Evolutionary conservation across 2,888 invertebrate species (phyloP).

Genomic region (Tridacna gigas): DNA sequence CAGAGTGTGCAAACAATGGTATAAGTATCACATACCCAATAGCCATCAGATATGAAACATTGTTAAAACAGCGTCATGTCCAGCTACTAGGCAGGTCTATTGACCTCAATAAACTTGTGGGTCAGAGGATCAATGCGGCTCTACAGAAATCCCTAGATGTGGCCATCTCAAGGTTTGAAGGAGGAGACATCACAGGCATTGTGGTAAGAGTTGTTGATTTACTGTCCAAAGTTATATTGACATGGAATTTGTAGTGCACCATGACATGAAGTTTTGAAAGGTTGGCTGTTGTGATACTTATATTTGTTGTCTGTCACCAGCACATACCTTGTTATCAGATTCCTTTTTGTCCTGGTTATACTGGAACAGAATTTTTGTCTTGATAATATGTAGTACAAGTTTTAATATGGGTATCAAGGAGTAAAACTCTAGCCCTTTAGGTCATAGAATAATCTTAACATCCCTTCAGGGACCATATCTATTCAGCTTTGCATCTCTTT

Average conservation of each 20-base stretch:
- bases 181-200: slow-evolving; percentile 97
- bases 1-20: slow-evolving; percentile 96
- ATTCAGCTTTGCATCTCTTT: no score
- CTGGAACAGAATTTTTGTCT: no score
- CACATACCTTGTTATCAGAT: no score
- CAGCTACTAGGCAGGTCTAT: slow-evolving; percentile 96
- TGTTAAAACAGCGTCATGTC: slow-evolving; percentile 97
- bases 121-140: slow-evolving; percentile 97
- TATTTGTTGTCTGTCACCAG: not conserved
- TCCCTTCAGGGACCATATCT: no score
- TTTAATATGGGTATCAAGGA: no score
- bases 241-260: no score
- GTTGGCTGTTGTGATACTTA: not conserved
- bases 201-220: slow-evolving; percentile 87
- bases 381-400: no score
- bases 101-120: slow-evolving; percentile 95
- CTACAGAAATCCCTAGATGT: slow-evolving; percentile 97
- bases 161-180: slow-evolving; percentile 98
- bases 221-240: no score
- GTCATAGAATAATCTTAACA: no score
- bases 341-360: no score
- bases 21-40: slow-evolving; percentile 89
- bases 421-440: no score
- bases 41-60: slow-evolving; percentile 97
- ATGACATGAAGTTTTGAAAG: not conserved